A percentile compares a stretch with the other conserved stretches of the same genome.
Evolutionary conservation across 2,888 invertebrate genomes (phyloP).

Genomic region (Drosophila barbarae): DNA sequence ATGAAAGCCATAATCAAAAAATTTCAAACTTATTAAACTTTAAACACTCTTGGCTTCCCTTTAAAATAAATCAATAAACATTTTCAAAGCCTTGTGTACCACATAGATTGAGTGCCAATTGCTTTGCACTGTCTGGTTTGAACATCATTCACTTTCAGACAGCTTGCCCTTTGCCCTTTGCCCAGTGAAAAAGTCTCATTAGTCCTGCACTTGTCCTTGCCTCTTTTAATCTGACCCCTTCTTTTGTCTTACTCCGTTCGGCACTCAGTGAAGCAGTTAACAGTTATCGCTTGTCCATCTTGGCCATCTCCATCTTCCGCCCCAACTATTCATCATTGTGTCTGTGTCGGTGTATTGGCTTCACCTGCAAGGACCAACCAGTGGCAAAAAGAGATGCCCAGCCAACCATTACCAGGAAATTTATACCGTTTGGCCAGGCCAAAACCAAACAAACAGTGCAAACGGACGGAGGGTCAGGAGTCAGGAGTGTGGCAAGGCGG

Average conservation of each 20-base stretch:
- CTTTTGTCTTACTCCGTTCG: slow-evolving; percentile 6
- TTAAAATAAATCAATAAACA: neutral
- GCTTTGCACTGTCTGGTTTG: neutral
- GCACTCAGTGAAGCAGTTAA: slow-evolving; percentile 33
- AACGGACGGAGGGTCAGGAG: neutral
- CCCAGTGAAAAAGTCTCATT: slow-evolving; percentile 23
- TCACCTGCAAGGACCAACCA: slow-evolving; percentile 27
- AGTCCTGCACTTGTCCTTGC: slow-evolving; percentile 14
- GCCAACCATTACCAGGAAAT: slow-evolving; percentile 31
- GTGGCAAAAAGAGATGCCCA: slow-evolving; percentile 7
- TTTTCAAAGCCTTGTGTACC: too few species aligned
- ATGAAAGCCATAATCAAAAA: too few species aligned
- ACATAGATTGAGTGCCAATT: slow-evolving; percentile 8
- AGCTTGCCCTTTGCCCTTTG: slow-evolving; percentile 2
- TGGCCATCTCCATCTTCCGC: slow-evolving; percentile 16
- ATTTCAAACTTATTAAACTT: too few species aligned
- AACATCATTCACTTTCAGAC: slow-evolving; percentile 12
- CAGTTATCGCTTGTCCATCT: slow-evolving; percentile 49
- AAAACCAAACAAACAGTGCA: slow-evolving; percentile 18
- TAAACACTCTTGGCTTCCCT: neutral
- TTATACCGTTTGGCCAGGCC: slow-evolving; percentile 29
- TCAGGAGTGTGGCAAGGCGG: slow-evolving; percentile 3
- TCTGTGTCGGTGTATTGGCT: slow-evolving; percentile 13
- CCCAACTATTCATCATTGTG: slow-evolving; percentile 49
- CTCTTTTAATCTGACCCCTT: slow-evolving; percentile 8